Percentiles rank a stretch among this genome's conserved stretches.
Evolutionary conservation across 2,113 vertebrate species (phyloP).

Genomic region (Acinonyx jubatus): DNA sequence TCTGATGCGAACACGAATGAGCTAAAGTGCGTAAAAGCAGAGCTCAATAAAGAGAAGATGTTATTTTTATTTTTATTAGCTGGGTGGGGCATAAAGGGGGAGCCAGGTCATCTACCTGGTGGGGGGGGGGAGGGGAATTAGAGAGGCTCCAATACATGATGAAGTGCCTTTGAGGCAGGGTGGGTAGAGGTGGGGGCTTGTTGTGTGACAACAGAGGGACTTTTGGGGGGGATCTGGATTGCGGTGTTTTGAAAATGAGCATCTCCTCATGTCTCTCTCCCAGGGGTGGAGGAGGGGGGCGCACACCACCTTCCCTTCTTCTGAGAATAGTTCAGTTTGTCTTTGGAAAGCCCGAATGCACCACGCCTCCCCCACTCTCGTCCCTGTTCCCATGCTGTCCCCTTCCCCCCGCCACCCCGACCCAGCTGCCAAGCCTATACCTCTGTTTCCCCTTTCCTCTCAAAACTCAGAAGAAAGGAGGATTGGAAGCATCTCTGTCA

Average conservation of each 20-base stretch:
- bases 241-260: neutral
- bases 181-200: neutral
- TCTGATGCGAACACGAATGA: neutral
- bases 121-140: fast-evolving
- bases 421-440: neutral
- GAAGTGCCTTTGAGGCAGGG: neutral
- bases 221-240: neutral
- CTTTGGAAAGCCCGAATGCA: neutral
- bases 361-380: neutral
- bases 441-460: neutral
- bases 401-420: too few species aligned
- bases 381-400: neutral
- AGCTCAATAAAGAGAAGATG: neutral
- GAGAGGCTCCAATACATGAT: neutral
- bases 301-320: neutral
- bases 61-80: neutral
- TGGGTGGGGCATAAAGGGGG: too few species aligned
- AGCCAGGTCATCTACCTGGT: neutral
- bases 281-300: neutral
- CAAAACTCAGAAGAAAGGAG: neutral
- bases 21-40: neutral
- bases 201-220: neutral
- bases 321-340: neutral
- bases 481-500: neutral
- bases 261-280: neutral